Percentiles rank a stretch among this genome's conserved stretches.
phyloP scores from a whole-genome alignment of 2,113 vertebrate species.

The Istiophorus platypterus region DNA sequence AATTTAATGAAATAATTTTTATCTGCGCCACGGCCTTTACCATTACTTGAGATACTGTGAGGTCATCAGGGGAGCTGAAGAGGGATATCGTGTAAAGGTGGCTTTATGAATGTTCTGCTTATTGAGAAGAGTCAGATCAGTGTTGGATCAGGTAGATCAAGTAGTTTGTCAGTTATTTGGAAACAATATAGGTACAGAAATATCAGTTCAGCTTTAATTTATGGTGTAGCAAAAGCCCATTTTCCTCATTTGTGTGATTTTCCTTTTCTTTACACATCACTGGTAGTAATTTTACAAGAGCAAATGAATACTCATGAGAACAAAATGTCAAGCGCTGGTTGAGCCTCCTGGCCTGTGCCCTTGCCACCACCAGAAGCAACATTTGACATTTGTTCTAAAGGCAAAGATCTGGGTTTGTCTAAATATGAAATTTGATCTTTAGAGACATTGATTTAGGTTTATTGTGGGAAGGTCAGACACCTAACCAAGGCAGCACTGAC shows the following conservation, averaged over 20 bases:
- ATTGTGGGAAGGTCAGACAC: constrained; percentile 45
- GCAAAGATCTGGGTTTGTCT: constrained; percentile 52
- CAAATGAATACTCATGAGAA: constrained; percentile 67
- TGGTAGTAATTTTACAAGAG: constrained; percentile 39
- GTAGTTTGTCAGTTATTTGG: constrained; percentile 24
- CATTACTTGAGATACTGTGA: constrained; percentile 54
- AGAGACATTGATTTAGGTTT: constrained; percentile 51
- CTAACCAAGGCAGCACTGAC: constrained; percentile 12
- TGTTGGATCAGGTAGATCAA: constrained; percentile 46
- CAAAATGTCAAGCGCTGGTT: constrained; percentile 67
- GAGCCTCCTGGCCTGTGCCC: constrained; percentile 15
- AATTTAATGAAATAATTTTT: constrained; percentile 60
- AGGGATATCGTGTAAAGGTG: constrained; percentile 16
- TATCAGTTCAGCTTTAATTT: constrained; percentile 8
- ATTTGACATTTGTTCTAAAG: constrained; percentile 72
- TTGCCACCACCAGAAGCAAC: constrained; percentile 57
- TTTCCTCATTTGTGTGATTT: constrained; percentile 5
- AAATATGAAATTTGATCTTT: constrained; percentile 64
- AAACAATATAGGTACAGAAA: background rate
- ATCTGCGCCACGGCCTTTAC: constrained; percentile 31
- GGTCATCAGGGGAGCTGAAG: constrained; percentile 65
- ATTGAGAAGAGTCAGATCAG: constrained; percentile 48
- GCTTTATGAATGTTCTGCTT: constrained; percentile 52
- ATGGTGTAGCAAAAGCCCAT: background rate
- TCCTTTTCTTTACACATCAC: constrained; percentile 43